Evolutionary conservation across 2,888 invertebrate species (phyloP).

Genomic region (Tyria jacobaeae): DNA sequence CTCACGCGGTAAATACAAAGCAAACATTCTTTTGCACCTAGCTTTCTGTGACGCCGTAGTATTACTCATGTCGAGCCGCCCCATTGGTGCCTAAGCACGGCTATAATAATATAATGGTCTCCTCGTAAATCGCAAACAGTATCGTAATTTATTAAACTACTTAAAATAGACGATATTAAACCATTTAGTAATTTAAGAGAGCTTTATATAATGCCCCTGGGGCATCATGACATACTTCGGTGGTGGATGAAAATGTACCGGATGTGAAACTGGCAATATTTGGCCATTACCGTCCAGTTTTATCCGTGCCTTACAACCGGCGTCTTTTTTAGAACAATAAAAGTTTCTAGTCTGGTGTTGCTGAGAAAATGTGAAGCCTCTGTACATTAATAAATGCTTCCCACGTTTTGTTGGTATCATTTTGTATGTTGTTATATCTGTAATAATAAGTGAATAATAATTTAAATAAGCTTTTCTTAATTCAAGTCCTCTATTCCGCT

Average conservation of each 20-base stretch:
- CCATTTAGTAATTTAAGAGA: slow-evolving; percentile 14
- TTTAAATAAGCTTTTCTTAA: not conserved
- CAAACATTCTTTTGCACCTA: too few species aligned
- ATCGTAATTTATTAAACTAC: not conserved
- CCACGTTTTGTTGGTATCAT: slow-evolving; percentile 61
- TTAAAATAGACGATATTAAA: too few species aligned
- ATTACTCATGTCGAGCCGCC: too few species aligned
- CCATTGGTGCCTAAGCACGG: too few species aligned
- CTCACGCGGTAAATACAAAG: too few species aligned
- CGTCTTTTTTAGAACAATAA: slow-evolving; percentile 57
- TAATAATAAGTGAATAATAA: slow-evolving; percentile 13
- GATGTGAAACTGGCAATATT: slow-evolving; percentile 35
- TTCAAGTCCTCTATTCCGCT: too few species aligned
- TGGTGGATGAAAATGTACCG: slow-evolving; percentile 34
- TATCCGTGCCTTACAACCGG: slow-evolving; percentile 58
- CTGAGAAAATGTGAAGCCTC: slow-evolving; percentile 58
- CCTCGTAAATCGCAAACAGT: too few species aligned
- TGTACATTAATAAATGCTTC: slow-evolving; percentile 52
- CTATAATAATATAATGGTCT: too few species aligned
- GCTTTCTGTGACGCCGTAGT: too few species aligned
- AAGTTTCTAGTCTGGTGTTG: slow-evolving; percentile 41
- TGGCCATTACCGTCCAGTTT: slow-evolving; percentile 50
- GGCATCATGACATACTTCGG: slow-evolving; percentile 33
- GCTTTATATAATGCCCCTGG: slow-evolving; percentile 39
- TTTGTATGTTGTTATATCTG: slow-evolving; percentile 42